Evolutionary conservation across 1,140 invertebrate genomes (phyloP), one percentile per base, ranked within the genome.

Genomic region (Thalassaphorura encarpata): DNA sequence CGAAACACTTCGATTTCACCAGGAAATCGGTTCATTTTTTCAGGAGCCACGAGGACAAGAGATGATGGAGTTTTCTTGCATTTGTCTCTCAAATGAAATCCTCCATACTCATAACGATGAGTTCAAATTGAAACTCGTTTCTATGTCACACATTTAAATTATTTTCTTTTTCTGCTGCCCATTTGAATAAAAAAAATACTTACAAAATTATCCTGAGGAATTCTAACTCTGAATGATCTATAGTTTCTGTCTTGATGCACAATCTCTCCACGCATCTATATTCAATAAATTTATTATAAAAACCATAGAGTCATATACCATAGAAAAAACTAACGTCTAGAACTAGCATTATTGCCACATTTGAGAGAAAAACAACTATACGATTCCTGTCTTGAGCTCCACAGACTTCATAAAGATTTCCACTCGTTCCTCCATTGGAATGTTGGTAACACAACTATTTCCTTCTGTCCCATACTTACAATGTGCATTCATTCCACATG

Each of bases 151-250:
- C 23, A 13, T 11, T 26, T 27, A 28, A 8, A 26, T 26, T 8
- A 48, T 6, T 13, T 13, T 24, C 26, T 21, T 16, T 8, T 15
- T 18, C 26, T 43, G 36, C 28, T 15, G 15, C 4, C 11, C 13
- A 18, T 21, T 21, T 26, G 15, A 18, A 21, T 48, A 48, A 13
- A 48, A n/a, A n/a, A 48, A 11, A 36, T 36, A 69, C 80, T 83
- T 74, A 94, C 90, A 83, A 94, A 89, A 63, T 85, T 78, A 70
- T 94, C 89, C 68, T 85, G 87, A 70, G 92, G 89, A 56, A 89
- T 81, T 72, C 90, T 87, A 16, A 94, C 84, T 8, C 78, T 80
- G 23, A 91, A 80, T 67, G 83, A 83, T 29, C 81, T 85, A 69
- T 90, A 87, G 16, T 84, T 88, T 71, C 86, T 84, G 63, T 85